phyloP scores from a whole-genome alignment of 2,888 invertebrate genomes.

The Drosophila tripunctata region DNA sequence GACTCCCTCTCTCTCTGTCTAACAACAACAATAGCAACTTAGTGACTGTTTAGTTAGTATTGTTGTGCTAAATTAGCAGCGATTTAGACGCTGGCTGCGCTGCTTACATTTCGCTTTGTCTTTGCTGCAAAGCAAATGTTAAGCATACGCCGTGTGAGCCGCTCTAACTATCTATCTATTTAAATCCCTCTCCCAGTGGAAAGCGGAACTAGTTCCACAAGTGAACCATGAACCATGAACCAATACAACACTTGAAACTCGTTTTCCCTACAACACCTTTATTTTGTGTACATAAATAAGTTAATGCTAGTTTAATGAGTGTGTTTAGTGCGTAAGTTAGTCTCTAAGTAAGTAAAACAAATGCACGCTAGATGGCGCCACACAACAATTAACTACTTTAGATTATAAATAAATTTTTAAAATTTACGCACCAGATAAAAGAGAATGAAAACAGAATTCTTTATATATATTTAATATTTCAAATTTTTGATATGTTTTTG shows the following conservation, averaged over 20 bases:
- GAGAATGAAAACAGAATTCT: constrained; percentile 8
- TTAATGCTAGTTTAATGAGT: constrained; percentile 42
- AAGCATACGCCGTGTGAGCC: constrained; percentile 55
- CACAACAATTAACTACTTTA: constrained; percentile 25
- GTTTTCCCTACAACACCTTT: constrained; percentile 22
- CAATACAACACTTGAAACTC: not conserved
- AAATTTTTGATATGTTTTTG: constrained; percentile 21
- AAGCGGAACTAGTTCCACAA: constrained; percentile 28
- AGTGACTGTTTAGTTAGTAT: constrained; percentile 4
- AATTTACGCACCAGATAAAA: constrained; percentile 49
- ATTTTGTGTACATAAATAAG: constrained; percentile 71
- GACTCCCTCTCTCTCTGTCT: constrained; percentile 26
- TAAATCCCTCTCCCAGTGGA: constrained; percentile 2
- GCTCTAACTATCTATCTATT: too few relatives aligned
- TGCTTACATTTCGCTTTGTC: constrained; percentile 50
- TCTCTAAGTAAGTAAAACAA: constrained; percentile 29
- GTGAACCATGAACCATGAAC: constrained; percentile 1
- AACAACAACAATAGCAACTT: constrained; percentile 35
- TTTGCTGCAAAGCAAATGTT: constrained; percentile 45
- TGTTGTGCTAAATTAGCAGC: constrained; percentile 30
- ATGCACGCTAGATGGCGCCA: constrained; percentile 52
- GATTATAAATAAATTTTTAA: constrained; percentile 43
- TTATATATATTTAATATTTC: not conserved
- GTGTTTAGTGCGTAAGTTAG: constrained; percentile 29
- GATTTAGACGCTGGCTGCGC: constrained; percentile 37